Evolutionary conservation across 1,140 invertebrate species (phyloP).

Genomic region (Hirudo medicinalis): DNA sequence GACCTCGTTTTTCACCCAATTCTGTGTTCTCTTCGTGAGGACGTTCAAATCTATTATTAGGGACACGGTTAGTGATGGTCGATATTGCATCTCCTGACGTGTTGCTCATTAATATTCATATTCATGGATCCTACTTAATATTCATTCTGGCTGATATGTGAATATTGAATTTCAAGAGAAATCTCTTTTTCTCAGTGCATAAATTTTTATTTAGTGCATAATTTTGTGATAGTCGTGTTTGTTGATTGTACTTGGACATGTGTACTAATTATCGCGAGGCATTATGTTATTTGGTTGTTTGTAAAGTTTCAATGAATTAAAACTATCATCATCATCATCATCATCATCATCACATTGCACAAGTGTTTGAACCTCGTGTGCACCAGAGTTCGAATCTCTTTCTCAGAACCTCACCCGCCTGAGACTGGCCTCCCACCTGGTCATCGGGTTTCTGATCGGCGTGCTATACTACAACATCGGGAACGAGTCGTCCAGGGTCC

Average conservation of each 20-base stretch:
- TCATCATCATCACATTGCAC: too few species aligned
- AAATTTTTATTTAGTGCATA: too few species aligned
- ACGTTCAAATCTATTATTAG: conserved; percentile 75
- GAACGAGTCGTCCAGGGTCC: conserved; percentile 75
- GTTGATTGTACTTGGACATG: too few species aligned
- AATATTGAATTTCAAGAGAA: too few species aligned
- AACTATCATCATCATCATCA: too few species aligned
- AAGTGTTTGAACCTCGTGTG: too few species aligned
- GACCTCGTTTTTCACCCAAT: conserved; percentile 66
- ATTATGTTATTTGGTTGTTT: too few species aligned
- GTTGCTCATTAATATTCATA: neutral
- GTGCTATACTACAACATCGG: conserved; percentile 82
- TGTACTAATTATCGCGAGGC: too few species aligned
- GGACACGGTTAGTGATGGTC: conserved; percentile 50
- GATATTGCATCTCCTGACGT: neutral
- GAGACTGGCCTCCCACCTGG: conserved; percentile 68
- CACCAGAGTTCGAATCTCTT: too few species aligned
- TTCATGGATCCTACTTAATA: neutral
- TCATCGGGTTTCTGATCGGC: conserved; percentile 76
- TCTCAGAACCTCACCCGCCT: conserved; percentile 73
- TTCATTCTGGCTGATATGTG: neutral
- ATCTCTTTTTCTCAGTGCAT: too few species aligned
- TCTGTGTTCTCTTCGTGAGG: conserved; percentile 71
- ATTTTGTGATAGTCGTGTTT: too few species aligned
- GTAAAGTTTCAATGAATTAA: too few species aligned